A percentile compares a stretch with the other conserved stretches of the same genome.
Evolutionary conservation across 53 echinoderm and acorn worm genomes (phyloP).

Genomic region (Paracentrotus lividus): DNA sequence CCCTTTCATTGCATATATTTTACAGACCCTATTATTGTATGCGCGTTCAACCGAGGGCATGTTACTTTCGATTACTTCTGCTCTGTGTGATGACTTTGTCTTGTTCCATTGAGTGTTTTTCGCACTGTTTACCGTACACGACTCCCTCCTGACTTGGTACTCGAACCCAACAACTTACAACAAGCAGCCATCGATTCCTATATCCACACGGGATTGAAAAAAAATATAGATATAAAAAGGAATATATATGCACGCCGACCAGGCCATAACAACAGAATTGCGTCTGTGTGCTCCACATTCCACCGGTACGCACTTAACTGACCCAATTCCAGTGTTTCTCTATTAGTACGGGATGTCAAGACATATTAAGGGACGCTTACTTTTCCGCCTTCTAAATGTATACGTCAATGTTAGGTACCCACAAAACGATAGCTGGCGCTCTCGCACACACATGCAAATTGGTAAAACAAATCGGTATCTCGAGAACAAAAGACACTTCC

Average conservation of each 20-base stretch:
- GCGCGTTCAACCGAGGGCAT: too few relatives aligned
- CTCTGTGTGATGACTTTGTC: not conserved
- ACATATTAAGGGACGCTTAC: conserved; percentile 36
- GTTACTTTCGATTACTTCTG: not conserved
- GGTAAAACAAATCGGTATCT: too few relatives aligned
- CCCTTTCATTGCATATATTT: too few relatives aligned
- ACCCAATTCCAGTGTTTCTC: conserved; percentile 46
- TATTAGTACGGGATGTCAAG: conserved; percentile 43
- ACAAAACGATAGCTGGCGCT: too few relatives aligned
- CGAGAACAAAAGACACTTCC: too few relatives aligned
- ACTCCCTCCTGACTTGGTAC: conserved; percentile 11
- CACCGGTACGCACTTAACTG: conserved; percentile 21
- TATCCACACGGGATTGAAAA: not conserved
- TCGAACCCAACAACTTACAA: conserved; percentile 37
- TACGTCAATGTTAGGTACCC: too few relatives aligned
- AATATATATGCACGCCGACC: conserved; percentile 10
- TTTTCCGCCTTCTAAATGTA: not conserved
- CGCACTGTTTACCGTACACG: conserved; percentile 2
- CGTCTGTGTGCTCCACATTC: conserved; percentile 3
- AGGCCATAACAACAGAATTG: conserved; percentile 1
- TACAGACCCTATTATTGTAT: too few relatives aligned
- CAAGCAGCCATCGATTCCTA: conserved; percentile 36
- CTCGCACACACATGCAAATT: too few relatives aligned
- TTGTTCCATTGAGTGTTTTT: not conserved
- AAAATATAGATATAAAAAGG: conserved; percentile 13